These are phyloP conservation scores for Heterochromis multidens DNA, from an alignment of 2,113 vertebrate species.

Conservation along the genomic window DNA sequence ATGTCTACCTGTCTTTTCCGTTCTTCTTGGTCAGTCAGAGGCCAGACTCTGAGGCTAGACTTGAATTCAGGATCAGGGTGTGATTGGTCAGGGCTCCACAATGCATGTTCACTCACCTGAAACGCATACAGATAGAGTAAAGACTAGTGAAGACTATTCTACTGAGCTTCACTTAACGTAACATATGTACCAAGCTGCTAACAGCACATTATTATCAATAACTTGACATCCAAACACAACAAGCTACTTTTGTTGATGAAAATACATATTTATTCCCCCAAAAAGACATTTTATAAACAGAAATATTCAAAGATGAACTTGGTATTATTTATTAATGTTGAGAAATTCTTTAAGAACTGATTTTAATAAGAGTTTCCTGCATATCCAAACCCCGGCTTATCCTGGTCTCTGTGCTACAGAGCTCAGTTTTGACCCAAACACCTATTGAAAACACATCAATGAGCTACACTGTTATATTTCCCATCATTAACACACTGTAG, in stretches of 20 bases:
- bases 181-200: not conserved
- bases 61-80: not conserved
- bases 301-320: not conserved
- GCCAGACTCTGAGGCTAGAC: constrained; percentile 58
- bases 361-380: not conserved
- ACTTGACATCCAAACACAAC: not conserved
- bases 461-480: not conserved
- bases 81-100: not conserved
- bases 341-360: not conserved
- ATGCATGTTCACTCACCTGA: constrained; percentile 62
- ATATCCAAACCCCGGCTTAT: not conserved
- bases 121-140: not conserved
- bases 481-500: not conserved
- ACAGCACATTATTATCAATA: not conserved
- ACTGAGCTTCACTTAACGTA: not conserved
- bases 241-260: not conserved
- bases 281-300: not conserved
- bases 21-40: constrained; percentile 78
- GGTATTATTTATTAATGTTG: not conserved
- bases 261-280: not conserved
- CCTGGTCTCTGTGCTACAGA: not conserved
- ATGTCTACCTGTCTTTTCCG: constrained; percentile 74
- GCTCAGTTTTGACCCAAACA: too few relatives aligned
- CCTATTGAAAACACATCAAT: too few relatives aligned
- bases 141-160: not conserved